Evolutionary conservation across 2,797 vertebrate genomes (phyloP).

Genomic region (Pseudomugil tenellus): DNA sequence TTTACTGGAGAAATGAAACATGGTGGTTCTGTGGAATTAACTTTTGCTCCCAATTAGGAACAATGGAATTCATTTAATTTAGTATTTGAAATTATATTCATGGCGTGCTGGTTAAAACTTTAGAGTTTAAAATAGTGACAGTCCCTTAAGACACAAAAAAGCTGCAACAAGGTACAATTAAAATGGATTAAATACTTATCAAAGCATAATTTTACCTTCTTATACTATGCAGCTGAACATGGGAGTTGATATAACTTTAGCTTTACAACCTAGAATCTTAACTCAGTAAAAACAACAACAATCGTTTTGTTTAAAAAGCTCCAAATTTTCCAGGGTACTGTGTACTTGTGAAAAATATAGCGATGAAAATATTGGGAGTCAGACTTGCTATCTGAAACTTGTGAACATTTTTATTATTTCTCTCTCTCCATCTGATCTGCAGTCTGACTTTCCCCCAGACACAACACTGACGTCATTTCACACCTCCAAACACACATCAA

Average conservation of each 20-base stretch:
- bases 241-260: constrained; percentile 30
- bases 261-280: constrained; percentile 33
- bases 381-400: too few relatives aligned
- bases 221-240: constrained; percentile 45
- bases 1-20: constrained; percentile 63
- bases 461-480: too few relatives aligned
- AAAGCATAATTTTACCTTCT: constrained; percentile 34
- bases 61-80: constrained; percentile 63
- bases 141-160: constrained; percentile 35
- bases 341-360: neutral
- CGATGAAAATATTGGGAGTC: neutral
- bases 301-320: constrained; percentile 14
- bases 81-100: constrained; percentile 53
- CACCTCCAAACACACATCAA: too few relatives aligned
- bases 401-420: too few relatives aligned
- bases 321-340: constrained; percentile 2
- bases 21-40: constrained; percentile 50
- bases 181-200: constrained; percentile 37
- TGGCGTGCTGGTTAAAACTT: constrained; percentile 32
- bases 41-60: constrained; percentile 57
- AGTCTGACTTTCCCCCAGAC: too few relatives aligned
- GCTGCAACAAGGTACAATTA: constrained; percentile 21
- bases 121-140: constrained; percentile 44
- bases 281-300: constrained; percentile 48
- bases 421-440: too few relatives aligned